Conservation (phyloP, 1,140 invertebrate genomes). For the Archivesica marissinica region DNA sequence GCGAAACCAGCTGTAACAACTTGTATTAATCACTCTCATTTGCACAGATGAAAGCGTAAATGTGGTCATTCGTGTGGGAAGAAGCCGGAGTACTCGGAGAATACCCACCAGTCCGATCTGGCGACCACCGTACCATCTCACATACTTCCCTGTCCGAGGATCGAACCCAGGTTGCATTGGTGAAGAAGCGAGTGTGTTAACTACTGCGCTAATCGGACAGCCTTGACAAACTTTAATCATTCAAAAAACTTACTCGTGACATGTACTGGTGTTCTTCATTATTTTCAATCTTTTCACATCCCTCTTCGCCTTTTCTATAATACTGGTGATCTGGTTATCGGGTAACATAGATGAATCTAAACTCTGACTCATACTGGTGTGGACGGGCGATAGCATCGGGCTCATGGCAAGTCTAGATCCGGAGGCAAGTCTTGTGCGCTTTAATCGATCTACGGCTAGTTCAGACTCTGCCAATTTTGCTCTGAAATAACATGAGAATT, state of each 20-base stretch:
- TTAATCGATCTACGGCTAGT: constrained; percentile 83
- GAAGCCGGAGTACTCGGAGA: too few species aligned
- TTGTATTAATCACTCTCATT: too few species aligned
- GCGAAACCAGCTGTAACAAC: too few species aligned
- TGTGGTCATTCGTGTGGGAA: too few species aligned
- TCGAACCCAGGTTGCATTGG: too few species aligned
- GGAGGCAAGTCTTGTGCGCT: constrained; percentile 87
- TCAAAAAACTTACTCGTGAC: constrained; percentile 46
- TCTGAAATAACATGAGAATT: constrained; percentile 67
- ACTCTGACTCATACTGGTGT: constrained; percentile 58
- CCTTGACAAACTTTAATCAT: too few species aligned
- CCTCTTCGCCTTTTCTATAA: constrained; percentile 88
- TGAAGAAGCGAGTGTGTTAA: too few species aligned
- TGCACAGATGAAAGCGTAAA: too few species aligned
- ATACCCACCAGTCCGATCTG: too few species aligned
- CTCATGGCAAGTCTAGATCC: constrained; percentile 77
- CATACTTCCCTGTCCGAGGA: too few species aligned
- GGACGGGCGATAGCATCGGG: constrained; percentile 71
- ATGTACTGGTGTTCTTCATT: constrained; percentile 8
- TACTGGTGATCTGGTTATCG: constrained; percentile 61
- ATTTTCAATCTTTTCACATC: constrained; percentile 87
- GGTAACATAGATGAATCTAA: constrained; percentile 68
- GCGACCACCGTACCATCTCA: too few species aligned
- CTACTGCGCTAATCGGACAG: too few species aligned
- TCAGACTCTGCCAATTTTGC: constrained; percentile 92